Evolutionary conservation across 2,797 vertebrate genomes (phyloP), one percentile per base, ranked within the genome.

Genomic region (Sardinella longiceps): DNA sequence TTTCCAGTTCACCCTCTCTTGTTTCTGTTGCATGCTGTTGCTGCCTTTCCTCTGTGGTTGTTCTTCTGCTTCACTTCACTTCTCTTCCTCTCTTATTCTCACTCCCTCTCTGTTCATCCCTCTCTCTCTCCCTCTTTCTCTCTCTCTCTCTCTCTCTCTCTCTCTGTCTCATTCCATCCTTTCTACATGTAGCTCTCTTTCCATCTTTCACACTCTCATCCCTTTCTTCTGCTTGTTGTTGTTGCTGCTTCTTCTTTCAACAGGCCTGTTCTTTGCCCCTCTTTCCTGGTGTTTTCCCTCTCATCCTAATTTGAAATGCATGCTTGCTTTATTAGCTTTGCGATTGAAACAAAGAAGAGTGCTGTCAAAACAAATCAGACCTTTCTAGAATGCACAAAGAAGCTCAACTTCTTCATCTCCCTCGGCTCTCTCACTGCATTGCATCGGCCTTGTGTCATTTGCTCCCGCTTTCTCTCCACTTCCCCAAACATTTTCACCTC

Each of bases 151-250:
- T 14, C 50, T 3, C 53, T 23, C n/a, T 48, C 82, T 9, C 14
- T 53, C 51, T 58, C 53, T n/a, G 23, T 58, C 66, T 39, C 30
- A 37, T 37, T 70, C 30, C 30, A 11, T 37, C 30, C 33, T 30
- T 14, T 14, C 63, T 20, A 37, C 25, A 30, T 18, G 30, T 37
- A 70, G 30, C 3, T 3, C 66, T 6, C 66, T 77, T 20, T 77
- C 70, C 33, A 77, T 77, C 70, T 77, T 77, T 43, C 37, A 77
- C 18, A 77, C 70, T 33, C 70, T 43, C 70, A 6, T 66, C 43
- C 25, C 45, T 30, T 30, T 56, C 30, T 39, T 70, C 30, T 33
- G 20, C 60, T 9, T 33, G 33, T 43, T 20, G 14, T 74, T 43
- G 43, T 7, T 48, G 1, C 46, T 48, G 2, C 11, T 70, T 70